These are phyloP conservation scores for Cetonia aurata DNA, from an alignment of 2,888 invertebrate genomes.

Conservation along the genomic window DNA sequence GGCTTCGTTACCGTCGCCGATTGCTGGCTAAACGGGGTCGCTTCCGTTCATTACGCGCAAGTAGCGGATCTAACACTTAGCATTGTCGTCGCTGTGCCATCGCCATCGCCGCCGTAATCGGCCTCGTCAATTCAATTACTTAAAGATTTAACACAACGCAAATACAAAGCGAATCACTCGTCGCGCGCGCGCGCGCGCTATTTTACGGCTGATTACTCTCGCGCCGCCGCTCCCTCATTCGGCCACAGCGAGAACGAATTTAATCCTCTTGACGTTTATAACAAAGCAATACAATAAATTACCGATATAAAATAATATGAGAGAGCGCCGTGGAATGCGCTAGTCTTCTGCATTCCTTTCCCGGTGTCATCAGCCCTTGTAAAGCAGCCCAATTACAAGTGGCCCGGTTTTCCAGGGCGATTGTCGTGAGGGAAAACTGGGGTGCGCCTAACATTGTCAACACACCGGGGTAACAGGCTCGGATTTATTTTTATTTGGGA, in stretches of 20 bases:
- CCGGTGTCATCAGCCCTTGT: conserved; percentile 58
- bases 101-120: conserved; percentile 18
- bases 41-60: neutral
- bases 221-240: too few species aligned
- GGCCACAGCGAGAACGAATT: conserved; percentile 55
- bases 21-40: conserved; percentile 17
- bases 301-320: conserved; percentile 67
- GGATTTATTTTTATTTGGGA: conserved; percentile 30
- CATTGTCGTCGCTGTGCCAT: conserved; percentile 2
- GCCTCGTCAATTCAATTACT: conserved; percentile 55
- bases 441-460: conserved; percentile 39
- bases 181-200: conserved; percentile 44
- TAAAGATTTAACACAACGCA: conserved; percentile 60
- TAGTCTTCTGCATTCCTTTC: conserved; percentile 65
- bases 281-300: conserved; percentile 67
- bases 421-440: conserved; percentile 45
- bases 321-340: conserved; percentile 64
- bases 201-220: conserved; percentile 54
- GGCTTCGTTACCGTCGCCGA: conserved; percentile 13
- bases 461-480: conserved; percentile 32
- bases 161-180: conserved; percentile 58
- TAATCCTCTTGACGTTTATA: conserved; percentile 63
- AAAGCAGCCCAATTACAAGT: conserved; percentile 58
- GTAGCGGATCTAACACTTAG: conserved; percentile 15
- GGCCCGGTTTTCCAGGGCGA: conserved; percentile 47